phyloP scores from a whole-genome alignment of 2,797 vertebrate genomes.

The Xenops minutus region DNA sequence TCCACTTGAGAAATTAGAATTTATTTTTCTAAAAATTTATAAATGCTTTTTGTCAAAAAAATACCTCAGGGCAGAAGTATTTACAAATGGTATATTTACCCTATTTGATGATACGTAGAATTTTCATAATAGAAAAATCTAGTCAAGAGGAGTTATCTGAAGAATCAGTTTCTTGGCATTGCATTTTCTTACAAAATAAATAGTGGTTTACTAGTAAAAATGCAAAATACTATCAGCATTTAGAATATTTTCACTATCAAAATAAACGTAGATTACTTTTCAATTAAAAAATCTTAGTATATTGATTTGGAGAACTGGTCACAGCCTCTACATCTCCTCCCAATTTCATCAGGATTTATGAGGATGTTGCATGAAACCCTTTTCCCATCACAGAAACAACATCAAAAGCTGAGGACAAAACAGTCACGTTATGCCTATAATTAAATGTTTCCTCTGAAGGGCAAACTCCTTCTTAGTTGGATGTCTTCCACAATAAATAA shows the following conservation, averaged over 20 bases:
- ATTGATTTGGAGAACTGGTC: background rate
- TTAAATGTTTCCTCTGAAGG: background rate
- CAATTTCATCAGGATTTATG: background rate
- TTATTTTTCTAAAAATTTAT: background rate
- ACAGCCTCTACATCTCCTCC: background rate
- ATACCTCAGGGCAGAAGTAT: background rate
- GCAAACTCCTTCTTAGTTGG: background rate
- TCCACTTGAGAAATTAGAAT: background rate
- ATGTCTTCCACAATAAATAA: background rate
- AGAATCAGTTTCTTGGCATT: background rate
- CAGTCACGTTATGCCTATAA: background rate
- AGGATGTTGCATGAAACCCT: background rate
- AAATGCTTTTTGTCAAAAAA: background rate
- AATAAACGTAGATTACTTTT: background rate
- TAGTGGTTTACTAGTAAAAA: background rate
- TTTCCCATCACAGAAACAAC: background rate
- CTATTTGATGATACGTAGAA: background rate
- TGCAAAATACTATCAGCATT: background rate
- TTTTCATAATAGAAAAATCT: background rate
- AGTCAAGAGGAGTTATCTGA: background rate
- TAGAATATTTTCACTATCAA: background rate
- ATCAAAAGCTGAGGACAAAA: background rate
- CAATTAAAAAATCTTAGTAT: background rate
- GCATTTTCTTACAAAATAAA: background rate
- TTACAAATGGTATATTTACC: background rate